phyloP scores from a whole-genome alignment of 2,113 vertebrate species.

The Lonchura striata region DNA sequence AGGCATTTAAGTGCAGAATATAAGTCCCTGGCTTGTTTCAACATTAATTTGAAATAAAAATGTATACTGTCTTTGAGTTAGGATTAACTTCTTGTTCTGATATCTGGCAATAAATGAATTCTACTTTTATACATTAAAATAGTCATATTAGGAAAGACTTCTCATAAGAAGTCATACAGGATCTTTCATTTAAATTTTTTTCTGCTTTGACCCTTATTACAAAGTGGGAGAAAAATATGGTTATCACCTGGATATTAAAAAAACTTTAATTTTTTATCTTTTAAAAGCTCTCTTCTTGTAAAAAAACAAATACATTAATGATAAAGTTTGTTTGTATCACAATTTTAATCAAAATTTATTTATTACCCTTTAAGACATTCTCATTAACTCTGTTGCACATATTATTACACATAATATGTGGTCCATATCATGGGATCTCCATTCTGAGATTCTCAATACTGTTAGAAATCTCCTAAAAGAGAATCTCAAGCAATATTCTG shows the following conservation, averaged over 20 bases:
- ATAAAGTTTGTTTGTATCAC: neutral
- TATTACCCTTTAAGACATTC: neutral
- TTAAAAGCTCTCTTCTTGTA: neutral
- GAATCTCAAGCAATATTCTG: neutral
- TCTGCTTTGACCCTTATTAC: neutral
- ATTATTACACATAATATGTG: neutral
- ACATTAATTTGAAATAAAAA: neutral
- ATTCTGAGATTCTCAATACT: neutral
- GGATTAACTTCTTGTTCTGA: neutral
- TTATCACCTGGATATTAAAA: neutral
- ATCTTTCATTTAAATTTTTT: neutral
- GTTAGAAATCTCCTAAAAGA: neutral
- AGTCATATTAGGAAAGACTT: neutral
- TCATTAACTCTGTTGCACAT: neutral
- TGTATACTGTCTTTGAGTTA: neutral
- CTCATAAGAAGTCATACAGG: fast-evolving
- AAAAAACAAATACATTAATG: neutral
- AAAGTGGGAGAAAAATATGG: neutral
- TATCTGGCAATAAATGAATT: neutral
- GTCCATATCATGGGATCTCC: neutral
- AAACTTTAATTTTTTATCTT: neutral
- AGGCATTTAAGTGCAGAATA: neutral
- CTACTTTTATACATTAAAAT: neutral
- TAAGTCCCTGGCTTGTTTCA: neutral
- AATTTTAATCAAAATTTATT: neutral